These are phyloP conservation scores for Mormyrus hasselquistii DNA, from an alignment of 2,797 vertebrate genomes.

Conservation along the genomic window DNA sequence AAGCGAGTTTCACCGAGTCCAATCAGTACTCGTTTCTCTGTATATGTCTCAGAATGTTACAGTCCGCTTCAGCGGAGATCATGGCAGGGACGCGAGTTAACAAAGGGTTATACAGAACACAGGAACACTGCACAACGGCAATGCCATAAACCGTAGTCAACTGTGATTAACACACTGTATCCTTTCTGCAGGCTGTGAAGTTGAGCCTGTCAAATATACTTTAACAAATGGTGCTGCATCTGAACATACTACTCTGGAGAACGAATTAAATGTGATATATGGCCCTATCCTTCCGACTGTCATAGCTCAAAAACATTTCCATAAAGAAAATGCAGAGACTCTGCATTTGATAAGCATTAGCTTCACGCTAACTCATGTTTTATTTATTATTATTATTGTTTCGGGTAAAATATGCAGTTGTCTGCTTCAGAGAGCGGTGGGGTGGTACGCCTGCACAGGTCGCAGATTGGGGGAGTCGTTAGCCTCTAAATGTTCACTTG, in stretches of 20 bases:
- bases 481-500: background rate
- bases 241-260: background rate
- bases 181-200: background rate
- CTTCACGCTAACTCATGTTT: background rate
- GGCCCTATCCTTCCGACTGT: background rate
- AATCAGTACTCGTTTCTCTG: background rate
- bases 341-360: background rate
- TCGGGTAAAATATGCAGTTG: background rate
- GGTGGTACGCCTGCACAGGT: background rate
- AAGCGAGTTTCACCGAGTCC: background rate
- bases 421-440: background rate
- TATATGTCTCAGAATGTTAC: background rate
- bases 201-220: background rate
- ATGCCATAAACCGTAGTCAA: background rate
- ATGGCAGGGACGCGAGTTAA: background rate
- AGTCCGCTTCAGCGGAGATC: background rate
- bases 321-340: background rate
- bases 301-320: background rate
- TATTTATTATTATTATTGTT: conserved; percentile 12
- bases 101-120: background rate
- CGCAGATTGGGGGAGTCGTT: background rate
- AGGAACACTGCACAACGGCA: background rate
- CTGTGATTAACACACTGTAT: background rate
- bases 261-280: background rate
- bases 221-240: conserved; percentile 1